These are phyloP conservation scores for Epinephelus cyanopodus DNA, from an alignment of 2,113 vertebrate species.

Conservation along the genomic window DNA sequence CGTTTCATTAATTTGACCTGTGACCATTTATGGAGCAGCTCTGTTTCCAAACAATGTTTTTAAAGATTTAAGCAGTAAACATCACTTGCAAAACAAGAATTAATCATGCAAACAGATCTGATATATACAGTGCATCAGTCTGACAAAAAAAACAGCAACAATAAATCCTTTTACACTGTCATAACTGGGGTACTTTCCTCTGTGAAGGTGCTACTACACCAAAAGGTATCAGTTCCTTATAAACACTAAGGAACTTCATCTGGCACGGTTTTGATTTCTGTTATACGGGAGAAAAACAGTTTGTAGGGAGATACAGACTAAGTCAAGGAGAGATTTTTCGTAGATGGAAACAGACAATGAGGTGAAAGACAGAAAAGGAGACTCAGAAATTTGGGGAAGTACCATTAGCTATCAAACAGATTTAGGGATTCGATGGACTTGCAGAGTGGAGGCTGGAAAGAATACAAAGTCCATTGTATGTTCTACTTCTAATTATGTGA, in stretches of 20 bases:
- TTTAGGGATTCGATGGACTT: background rate
- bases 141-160: background rate
- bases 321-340: background rate
- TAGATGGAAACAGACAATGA: background rate
- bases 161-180: background rate
- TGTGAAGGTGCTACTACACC: background rate
- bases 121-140: background rate
- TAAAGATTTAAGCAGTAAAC: background rate
- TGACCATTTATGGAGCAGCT: background rate
- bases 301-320: background rate
- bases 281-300: background rate
- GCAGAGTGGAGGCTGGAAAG: background rate
- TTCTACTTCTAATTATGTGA: background rate
- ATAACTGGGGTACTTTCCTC: background rate
- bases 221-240: conserved; percentile 31
- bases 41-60: background rate
- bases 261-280: background rate
- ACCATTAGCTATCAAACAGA: background rate
- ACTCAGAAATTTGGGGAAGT: background rate
- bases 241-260: background rate
- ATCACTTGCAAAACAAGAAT: background rate
- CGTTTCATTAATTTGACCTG: conserved; percentile 6
- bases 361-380: background rate
- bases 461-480: background rate
- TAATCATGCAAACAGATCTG: background rate